Base-by-base conservation (phyloP, 2,113 vertebrate species). In the Ceyx melanurus region DNA sequence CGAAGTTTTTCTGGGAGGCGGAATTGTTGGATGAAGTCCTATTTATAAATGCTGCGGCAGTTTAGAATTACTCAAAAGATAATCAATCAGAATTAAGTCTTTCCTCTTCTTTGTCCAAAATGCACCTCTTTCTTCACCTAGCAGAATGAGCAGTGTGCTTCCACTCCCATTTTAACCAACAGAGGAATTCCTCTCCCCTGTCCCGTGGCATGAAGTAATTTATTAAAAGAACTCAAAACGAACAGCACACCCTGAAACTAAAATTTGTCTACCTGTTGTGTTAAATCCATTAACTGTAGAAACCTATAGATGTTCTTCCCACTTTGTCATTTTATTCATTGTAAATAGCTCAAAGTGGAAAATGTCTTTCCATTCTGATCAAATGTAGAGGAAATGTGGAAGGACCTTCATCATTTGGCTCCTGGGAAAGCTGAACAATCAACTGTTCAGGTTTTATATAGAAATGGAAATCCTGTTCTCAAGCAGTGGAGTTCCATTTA, bases 21-120 rank as follows among this genome's bases (percentile, higher is more conserved):
- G 53, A 71, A 68, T 68, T 48, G 31, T 67, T 97, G 95, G 93
- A 83, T 82, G 67, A 77, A 91, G 20, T 92, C 57, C 75, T 57
- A 68, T 89, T 91, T 91, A 67, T 84, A 94, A 92, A 85, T 65
- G 79, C 10, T 40, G 33, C 13, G 77, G 17, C 67, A 93, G 82
- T 72, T 94, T 86, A 60, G 82, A 93, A 68, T 90, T 81, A 73
- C 73, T 93, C 54, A 16, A 68, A 68, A 91, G 82, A 61, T 77
- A 73, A 93, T 89, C 48, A 64, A 61, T 89, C 82, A 85, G 76
- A 84, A 88, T 91, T 53, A 72, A 65, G 64, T 54, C 56, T 95
- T 93, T 82, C 60, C 53, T 92, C n/a, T 53, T n/a, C 58, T 70
- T 58, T 67, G 65, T 77, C 51, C 31, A 58, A 80, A 82, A 56